Conservation (phyloP, 2,113 vertebrate genomes). For the pig (Sus scrofa) region DNA sequence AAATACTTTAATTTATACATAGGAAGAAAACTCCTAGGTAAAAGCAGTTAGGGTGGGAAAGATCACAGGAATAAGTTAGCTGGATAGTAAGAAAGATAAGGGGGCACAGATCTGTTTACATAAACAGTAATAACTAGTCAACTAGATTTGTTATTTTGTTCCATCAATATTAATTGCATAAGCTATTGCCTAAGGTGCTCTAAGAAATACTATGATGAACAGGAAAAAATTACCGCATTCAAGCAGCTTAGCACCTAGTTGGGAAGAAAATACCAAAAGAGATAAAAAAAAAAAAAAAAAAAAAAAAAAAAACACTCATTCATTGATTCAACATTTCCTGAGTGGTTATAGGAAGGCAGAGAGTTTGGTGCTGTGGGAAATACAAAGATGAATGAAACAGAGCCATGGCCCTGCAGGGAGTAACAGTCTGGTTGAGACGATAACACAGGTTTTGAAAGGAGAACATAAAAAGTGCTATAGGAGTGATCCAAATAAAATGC, state of each 20-base stretch:
- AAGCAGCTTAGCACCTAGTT: background rate
- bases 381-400: constrained; percentile 13
- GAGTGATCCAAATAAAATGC: background rate
- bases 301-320: constrained; percentile 17
- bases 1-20: background rate
- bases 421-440: background rate
- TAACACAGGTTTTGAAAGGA: background rate
- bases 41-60: background rate
- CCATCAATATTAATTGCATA: constrained; percentile 2
- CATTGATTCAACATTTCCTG: background rate
- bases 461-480: background rate
- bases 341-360: background rate
- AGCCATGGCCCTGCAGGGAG: background rate
- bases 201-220: background rate
- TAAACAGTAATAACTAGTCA: constrained; percentile 6
- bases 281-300: background rate
- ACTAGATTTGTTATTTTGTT: constrained; percentile 36
- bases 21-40: background rate
- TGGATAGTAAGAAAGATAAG: background rate
- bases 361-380: constrained; percentile 23
- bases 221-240: background rate
- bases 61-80: background rate
- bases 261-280: background rate
- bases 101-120: background rate
- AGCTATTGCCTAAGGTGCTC: background rate